phyloP scores from a whole-genome alignment of 2,797 vertebrate genomes.

The Sebastiscus albofasciatus region DNA sequence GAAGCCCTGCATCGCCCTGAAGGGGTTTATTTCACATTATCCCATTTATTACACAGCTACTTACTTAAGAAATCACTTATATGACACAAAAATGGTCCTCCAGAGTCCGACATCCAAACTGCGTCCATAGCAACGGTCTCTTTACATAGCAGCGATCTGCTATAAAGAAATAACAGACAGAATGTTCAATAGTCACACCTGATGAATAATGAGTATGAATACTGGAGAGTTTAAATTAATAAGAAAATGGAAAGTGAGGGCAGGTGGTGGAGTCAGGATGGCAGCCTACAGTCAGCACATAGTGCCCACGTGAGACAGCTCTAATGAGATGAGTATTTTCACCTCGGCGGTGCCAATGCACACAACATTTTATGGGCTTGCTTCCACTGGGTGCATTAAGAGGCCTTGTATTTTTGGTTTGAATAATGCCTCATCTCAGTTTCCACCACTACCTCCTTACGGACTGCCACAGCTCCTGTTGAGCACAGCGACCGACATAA shows the following conservation, averaged over 20 bases:
- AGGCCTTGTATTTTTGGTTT: slow-evolving; percentile 15
- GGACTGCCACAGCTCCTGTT: slow-evolving; percentile 5
- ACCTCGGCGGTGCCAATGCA: slow-evolving; percentile 48
- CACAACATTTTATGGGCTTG: slow-evolving; percentile 57
- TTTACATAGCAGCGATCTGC: too few species aligned
- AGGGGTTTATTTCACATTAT: too few species aligned
- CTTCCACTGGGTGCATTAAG: slow-evolving; percentile 54
- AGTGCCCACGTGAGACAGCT: slow-evolving; percentile 18
- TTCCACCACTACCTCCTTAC: not conserved
- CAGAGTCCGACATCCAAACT: too few species aligned
- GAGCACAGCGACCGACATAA: slow-evolving; percentile 17
- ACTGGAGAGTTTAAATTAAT: not conserved
- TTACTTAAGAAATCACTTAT: too few species aligned
- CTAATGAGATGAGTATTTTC: slow-evolving; percentile 58
- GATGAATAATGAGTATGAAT: not conserved
- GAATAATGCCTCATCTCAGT: slow-evolving; percentile 17
- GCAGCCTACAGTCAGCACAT: slow-evolving; percentile 50
- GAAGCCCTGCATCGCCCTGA: too few species aligned
- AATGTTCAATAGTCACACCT: not conserved
- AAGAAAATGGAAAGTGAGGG: slow-evolving; percentile 3
- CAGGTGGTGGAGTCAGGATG: slow-evolving; percentile 25
- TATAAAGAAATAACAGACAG: too few species aligned
- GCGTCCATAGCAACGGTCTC: too few species aligned
- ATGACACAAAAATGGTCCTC: too few species aligned
- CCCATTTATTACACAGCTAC: too few species aligned